A percentile compares a stretch with the other conserved stretches of the same genome.
Evolutionary conservation across 2,888 invertebrate genomes (phyloP).

Genomic region (Phragmatobia fuliginosa): DNA sequence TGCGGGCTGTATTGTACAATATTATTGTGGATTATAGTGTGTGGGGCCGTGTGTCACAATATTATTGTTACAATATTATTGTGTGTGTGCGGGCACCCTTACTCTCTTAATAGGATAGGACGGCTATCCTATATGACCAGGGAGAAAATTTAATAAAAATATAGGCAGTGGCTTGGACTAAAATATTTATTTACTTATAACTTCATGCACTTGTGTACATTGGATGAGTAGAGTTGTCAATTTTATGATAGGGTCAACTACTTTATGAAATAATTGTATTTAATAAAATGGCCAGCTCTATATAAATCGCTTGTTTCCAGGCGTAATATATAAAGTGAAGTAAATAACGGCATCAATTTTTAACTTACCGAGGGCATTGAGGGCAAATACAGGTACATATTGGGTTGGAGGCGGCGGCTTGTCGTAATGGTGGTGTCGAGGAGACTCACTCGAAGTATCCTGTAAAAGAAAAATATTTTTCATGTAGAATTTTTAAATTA

Average conservation of each 20-base stretch:
- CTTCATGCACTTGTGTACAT: too few relatives aligned
- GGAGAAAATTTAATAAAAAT: too few relatives aligned
- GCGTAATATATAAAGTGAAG: not conserved
- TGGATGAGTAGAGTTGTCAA: too few relatives aligned
- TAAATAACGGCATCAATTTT: not conserved
- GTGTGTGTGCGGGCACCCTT: too few relatives aligned
- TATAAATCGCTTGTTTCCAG: not conserved
- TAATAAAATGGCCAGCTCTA: not conserved
- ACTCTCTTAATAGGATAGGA: too few relatives aligned
- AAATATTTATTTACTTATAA: too few relatives aligned
- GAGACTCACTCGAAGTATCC: conserved; percentile 81
- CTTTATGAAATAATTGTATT: not conserved
- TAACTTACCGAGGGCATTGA: conserved; percentile 92
- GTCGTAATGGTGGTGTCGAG: conserved; percentile 73
- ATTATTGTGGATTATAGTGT: too few relatives aligned
- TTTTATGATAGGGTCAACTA: not conserved
- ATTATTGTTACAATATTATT: too few relatives aligned
- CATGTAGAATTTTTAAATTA: not conserved
- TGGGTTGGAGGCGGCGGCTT: conserved; percentile 68
- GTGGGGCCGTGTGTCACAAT: too few relatives aligned
- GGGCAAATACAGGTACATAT: conserved; percentile 94
- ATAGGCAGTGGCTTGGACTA: too few relatives aligned
- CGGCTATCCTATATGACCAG: too few relatives aligned
- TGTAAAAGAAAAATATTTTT: conserved; percentile 40
- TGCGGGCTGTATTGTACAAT: too few relatives aligned